Base-by-base conservation (phyloP, 1,140 invertebrate genomes). In the Cephus cinctus region DNA sequence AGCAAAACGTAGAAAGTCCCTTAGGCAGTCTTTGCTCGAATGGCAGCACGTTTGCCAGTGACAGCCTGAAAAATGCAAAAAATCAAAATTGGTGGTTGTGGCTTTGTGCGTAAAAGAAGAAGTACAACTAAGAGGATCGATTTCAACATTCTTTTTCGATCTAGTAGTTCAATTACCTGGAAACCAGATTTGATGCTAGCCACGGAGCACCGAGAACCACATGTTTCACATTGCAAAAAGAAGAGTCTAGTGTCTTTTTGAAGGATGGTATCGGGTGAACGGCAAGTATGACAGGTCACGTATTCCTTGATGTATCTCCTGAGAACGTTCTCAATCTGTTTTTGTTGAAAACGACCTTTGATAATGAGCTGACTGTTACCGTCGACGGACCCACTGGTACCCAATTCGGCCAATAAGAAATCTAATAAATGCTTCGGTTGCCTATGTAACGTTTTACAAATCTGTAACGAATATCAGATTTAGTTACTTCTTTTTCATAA, bases 121-220 rank as follows among this genome's bases (percentile, higher is more conserved):
- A n/a, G n/a, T n/a, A n/a, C n/a, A n/a, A n/a, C n/a, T n/a, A n/a
- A n/a, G n/a, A n/a, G n/a, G n/a, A n/a, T n/a, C n/a, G n/a, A n/a
- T n/a, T n/a, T n/a, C n/a, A n/a, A n/a, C n/a, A n/a, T n/a, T n/a
- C n/a, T n/a, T n/a, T n/a, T n/a, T n/a, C n/a, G n/a, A n/a, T n/a
- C n/a, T n/a, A n/a, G n/a, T n/a, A n/a, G n/a, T n/a, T n/a, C n/a
- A 65, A 44, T 67, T 70, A 84, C 90, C 84, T 98, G 97, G 87
- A 99, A 99, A 83, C 98, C 97, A 78, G 95, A 96, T 80, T 99
- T 99, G 75, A 99, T 99, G 78, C 94, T 98, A 61, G 96, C 92
- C 21, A 99, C 98, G 43, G 97, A 99, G 82, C 97, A 98, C 68
- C 96, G 82, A 22, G 96, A 98, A 14, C 96, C 96, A 80, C 98